These are phyloP conservation scores for Echiichthys vipera DNA, from an alignment of 2,797 vertebrate genomes.

Conservation along the genomic window DNA sequence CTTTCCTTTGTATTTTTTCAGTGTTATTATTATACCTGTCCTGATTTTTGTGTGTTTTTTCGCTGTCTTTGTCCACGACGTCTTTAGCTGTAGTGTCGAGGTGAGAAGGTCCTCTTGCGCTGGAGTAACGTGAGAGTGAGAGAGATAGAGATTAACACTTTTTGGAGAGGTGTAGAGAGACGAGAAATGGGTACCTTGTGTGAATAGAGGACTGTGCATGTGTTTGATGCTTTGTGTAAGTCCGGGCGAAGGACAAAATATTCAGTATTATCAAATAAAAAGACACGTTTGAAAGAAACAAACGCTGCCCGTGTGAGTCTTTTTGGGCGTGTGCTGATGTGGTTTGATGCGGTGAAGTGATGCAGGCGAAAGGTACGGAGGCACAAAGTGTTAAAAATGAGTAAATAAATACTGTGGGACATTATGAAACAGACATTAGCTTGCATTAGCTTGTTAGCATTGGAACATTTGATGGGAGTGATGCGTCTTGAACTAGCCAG, in stretches of 20 bases:
- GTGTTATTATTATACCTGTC: conserved; percentile 75
- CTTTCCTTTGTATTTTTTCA: conserved; percentile 76
- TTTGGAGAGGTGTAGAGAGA: conserved; percentile 54
- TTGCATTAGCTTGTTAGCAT: too few species aligned
- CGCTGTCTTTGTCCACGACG: conserved; percentile 68
- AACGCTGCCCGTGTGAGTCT: conserved; percentile 28
- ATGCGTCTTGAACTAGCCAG: too few species aligned
- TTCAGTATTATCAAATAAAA: conserved; percentile 94
- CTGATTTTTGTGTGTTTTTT: conserved; percentile 69
- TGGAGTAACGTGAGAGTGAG: conserved; percentile 78
- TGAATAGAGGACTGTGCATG: conserved; percentile 89
- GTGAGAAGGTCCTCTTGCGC: conserved; percentile 77
- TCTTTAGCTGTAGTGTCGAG: conserved; percentile 69
- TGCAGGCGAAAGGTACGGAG: not conserved
- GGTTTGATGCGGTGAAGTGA: not conserved
- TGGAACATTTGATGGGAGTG: too few species aligned
- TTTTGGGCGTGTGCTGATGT: not conserved
- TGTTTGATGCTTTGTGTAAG: conserved; percentile 91
- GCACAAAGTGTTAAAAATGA: not conserved
- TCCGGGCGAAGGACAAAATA: conserved; percentile 90
- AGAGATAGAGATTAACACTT: conserved; percentile 55
- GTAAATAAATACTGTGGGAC: not conserved
- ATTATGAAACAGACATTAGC: not conserved
- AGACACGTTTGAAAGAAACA: conserved; percentile 73
- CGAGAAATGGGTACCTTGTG: conserved; percentile 67